phyloP scores from a whole-genome alignment of 2,113 vertebrate genomes.

The Plectropomus leopardus region DNA sequence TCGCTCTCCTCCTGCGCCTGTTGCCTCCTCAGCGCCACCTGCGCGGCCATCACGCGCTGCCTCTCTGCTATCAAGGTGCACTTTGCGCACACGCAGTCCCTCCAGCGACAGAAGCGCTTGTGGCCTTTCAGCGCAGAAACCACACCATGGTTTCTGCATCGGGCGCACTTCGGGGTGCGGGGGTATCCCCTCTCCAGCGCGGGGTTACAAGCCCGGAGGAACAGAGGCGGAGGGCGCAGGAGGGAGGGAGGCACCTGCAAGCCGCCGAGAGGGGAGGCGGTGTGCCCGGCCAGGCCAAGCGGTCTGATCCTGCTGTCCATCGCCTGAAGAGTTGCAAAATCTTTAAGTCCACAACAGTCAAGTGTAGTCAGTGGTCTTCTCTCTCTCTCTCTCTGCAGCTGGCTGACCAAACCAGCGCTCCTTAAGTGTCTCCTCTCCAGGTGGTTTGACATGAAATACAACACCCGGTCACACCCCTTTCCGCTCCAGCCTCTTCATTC shows the following conservation, averaged over 20 bases:
- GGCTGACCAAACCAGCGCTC: constrained; percentile 34
- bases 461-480: constrained; percentile 79
- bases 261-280: constrained; percentile 53
- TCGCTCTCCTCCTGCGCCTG: constrained; percentile 94
- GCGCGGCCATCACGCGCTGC: constrained; percentile 94
- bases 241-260: constrained; percentile 82
- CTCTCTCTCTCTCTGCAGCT: constrained; percentile 38
- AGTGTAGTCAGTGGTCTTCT: constrained; percentile 1
- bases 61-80: constrained; percentile 93
- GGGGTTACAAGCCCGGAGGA: constrained; percentile 75
- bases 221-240: constrained; percentile 81
- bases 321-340: neutral
- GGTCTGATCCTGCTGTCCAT: constrained; percentile 84
- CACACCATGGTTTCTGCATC: constrained; percentile 92
- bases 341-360: constrained; percentile 6
- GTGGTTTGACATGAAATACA: constrained; percentile 76
- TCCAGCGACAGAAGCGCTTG: constrained; percentile 94
- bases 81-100: constrained; percentile 92
- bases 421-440: constrained; percentile 73
- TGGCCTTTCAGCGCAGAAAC: constrained; percentile 94
- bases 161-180: constrained; percentile 91
- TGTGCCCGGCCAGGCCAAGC: constrained; percentile 66
- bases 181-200: constrained; percentile 86
- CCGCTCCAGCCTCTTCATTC: constrained; percentile 58
- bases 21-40: constrained; percentile 92